phyloP scores from a whole-genome alignment of 2,113 vertebrate genomes.

The Manacus vitellinus region DNA sequence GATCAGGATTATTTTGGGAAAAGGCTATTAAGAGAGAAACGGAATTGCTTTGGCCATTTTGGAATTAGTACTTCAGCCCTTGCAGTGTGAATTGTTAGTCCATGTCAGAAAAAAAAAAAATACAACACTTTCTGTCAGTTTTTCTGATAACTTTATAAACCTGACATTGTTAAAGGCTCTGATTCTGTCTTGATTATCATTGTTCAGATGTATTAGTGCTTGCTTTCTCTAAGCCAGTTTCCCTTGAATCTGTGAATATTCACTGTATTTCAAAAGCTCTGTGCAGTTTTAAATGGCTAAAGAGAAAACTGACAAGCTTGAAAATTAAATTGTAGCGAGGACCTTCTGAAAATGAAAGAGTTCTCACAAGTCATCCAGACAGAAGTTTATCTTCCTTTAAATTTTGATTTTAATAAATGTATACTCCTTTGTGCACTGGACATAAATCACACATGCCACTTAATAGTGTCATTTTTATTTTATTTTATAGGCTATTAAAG shows the following conservation, averaged over 20 bases:
- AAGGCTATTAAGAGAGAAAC: neutral
- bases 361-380: neutral
- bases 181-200: neutral
- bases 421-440: neutral
- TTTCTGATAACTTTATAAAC: neutral
- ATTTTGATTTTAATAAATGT: neutral
- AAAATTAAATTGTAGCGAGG: neutral
- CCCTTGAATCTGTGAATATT: neutral
- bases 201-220: neutral
- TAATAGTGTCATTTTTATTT: neutral
- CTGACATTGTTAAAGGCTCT: neutral
- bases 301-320: neutral
- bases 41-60: neutral
- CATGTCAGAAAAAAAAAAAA: neutral
- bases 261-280: neutral
- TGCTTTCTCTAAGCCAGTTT: neutral
- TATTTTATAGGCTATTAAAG: neutral
- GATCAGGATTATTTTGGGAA: slow-evolving; percentile 10
- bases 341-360: neutral
- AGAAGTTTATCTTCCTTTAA: neutral
- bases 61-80: neutral
- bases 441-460: neutral
- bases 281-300: neutral
- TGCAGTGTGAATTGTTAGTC: neutral
- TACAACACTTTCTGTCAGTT: neutral